Evolutionary conservation across 2,888 invertebrate genomes (phyloP), one percentile per base, ranked within the genome.

Genomic region (Ceramica pisi): DNA sequence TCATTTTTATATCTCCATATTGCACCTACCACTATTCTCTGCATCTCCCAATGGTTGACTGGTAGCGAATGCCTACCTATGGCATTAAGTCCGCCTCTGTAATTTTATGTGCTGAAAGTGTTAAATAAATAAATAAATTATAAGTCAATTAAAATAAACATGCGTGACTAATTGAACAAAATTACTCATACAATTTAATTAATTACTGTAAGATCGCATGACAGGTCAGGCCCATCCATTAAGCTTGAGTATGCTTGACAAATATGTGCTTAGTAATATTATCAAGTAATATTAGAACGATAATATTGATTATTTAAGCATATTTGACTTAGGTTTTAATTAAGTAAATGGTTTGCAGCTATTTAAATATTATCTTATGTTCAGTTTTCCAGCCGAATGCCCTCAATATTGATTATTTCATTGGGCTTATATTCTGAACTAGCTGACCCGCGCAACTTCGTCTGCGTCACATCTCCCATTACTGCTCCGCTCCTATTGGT

Each of bases 321-420:
- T 68, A n/a, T 73, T 75, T 51, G 50, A 68, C 21, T 59, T n/a
- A 12, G 26, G 21, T 51, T 76, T 73, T 38, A 26, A 68, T 76
- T 51, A 51, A 16, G 12, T 76, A 53, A 76, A 69, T 59, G 16
- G 21, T 3, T 31, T 46, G 35, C 21, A 53, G 21, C 31, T 55
- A 46, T 23, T 61, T 23, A 2, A 12, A 6, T 48, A 26, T 41
- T n/a, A 46, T 10, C 12, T 67, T 35, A 2, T 16, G 10, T 6
- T 64, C 10, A 21, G 5, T 38, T 21, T 61, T 38, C 12, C 46
- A 50, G 19, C 14, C 12, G 19, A 19, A 31, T 5, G 14, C 16
- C 0, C 8, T 23, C 2, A 38, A 50, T 56, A 26, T 41, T 44
- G 1, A 57, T 62, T 71, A 21, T 19, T 23, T 46, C 21, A 7